Evolutionary conservation across 2,888 invertebrate species (phyloP).

Genomic region (Acleris sparsana): DNA sequence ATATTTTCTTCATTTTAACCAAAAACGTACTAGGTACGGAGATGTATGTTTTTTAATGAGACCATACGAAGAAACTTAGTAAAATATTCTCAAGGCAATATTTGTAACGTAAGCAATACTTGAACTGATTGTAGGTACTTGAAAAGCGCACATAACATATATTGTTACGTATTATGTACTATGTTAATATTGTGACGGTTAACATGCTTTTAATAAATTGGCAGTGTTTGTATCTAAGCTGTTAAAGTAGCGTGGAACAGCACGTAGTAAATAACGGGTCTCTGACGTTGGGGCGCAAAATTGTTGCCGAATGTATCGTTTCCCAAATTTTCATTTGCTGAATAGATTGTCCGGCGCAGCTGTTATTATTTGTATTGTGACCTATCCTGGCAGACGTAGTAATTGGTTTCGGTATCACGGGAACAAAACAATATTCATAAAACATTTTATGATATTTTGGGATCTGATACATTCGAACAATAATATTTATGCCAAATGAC

Average conservation of each 20-base stretch:
- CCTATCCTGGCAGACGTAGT: no score
- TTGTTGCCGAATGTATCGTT: background rate
- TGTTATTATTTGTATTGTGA: no score
- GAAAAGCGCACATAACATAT: slow-evolving; percentile 23
- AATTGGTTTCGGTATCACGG: no score
- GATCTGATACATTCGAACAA: no score
- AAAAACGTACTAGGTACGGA: no score
- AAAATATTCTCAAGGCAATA: slow-evolving; percentile 7
- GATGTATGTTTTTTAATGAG: background rate
- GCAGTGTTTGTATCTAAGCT: slow-evolving; percentile 31
- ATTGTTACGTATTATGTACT: slow-evolving; percentile 33
- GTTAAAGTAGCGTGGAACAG: slow-evolving; percentile 19
- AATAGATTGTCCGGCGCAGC: background rate
- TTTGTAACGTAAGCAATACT: slow-evolving; percentile 20
- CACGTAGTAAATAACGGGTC: slow-evolving; percentile 4
- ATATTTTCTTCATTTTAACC: no score
- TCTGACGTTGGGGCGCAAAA: background rate
- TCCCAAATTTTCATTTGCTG: background rate
- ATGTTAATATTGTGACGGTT: slow-evolving; percentile 29
- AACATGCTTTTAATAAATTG: slow-evolving; percentile 35
- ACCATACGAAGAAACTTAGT: slow-evolving; percentile 6
- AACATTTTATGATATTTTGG: no score
- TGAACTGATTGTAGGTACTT: slow-evolving; percentile 16
- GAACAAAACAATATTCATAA: no score
- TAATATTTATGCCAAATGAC: no score